phyloP scores from a whole-genome alignment of 92 coral and sea anemone species.

The Porites divaricata region DNA sequence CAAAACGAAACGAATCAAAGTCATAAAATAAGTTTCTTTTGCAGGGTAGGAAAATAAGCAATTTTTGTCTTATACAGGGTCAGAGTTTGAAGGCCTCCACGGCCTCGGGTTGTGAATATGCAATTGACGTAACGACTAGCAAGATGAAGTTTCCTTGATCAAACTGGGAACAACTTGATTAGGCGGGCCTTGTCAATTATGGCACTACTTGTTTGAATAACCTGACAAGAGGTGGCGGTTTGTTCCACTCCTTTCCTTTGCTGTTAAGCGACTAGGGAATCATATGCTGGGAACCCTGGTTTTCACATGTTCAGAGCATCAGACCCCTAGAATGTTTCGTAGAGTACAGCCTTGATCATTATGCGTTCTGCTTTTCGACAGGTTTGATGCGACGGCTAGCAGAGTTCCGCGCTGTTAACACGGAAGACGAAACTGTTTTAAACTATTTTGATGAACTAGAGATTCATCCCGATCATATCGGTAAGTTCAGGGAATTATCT shows the following conservation, averaged over 20 bases:
- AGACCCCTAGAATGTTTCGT: not conserved
- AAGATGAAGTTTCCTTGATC: not conserved
- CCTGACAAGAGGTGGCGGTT: too few species aligned
- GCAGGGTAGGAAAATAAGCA: too few species aligned
- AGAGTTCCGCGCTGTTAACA: slow-evolving; percentile 90
- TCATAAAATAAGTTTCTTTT: too few species aligned
- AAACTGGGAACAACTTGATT: not conserved
- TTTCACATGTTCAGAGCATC: not conserved
- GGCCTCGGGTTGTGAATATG: too few species aligned
- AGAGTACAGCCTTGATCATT: not conserved
- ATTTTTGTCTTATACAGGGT: too few species aligned
- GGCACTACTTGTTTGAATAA: too few species aligned
- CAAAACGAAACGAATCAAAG: too few species aligned
- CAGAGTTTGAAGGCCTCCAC: too few species aligned
- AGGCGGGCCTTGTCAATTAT: not conserved
- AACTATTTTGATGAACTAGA: slow-evolving; percentile 98
- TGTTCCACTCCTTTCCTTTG: too few species aligned
- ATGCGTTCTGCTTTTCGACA: slow-evolving; percentile 6
- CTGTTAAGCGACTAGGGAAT: too few species aligned
- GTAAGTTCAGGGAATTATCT: slow-evolving; percentile 36
- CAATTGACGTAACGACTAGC: too few species aligned
- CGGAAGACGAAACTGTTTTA: slow-evolving; percentile 96
- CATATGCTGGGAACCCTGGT: too few species aligned
- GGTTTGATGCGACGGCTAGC: slow-evolving; percentile 91
- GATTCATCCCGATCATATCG: slow-evolving; percentile 94